Evolutionary conservation across 2,797 vertebrate genomes (phyloP), one percentile per base, ranked within the genome.

Genomic region (Triplophysa yarkandensis): DNA sequence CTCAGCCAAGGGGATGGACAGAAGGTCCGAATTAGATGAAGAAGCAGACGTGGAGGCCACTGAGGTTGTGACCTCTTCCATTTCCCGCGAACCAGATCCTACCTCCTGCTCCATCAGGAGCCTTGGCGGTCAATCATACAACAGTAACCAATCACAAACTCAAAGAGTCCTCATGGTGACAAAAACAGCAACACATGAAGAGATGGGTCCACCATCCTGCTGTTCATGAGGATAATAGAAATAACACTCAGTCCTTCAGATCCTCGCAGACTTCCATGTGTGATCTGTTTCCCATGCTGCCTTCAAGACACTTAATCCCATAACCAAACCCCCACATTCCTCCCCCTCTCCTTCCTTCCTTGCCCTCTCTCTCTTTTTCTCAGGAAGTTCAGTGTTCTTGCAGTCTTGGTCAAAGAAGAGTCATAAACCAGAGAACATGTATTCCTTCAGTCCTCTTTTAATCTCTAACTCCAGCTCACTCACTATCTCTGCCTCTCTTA

Each of bases 21-120:
- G 81, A 61, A 91, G 88, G 78, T 89, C 90, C 77, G 87, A 89
- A 77, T 88, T 85, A 19, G 84, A 85, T 16, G 84, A 91, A 75
- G 89, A 85, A 58, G 87, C 87, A 68, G 86, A 88, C 72, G 88
- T 89, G 76, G 85, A 79, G 78, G 80, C 83, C 76, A 77, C 67
- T 68, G 74, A 71, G 76, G 82, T 78, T 68, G 77, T 77, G 65
- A 57, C 77, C 63, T 76, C 61, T 58, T 66, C 28, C 66, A 28
- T 71, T 21, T 71, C 74, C 30, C 43, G 64, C 17, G 13, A 62
- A 63, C 72, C 74, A 28, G 61, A 57, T 68, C 55, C 79, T 30
- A 71, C 19, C 52, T 64, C 71, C 50, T 55, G 79, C 67, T 83
- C 84, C 76, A 75, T 80, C 77, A 21, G 64, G 66, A 17, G 74